Evolutionary conservation across 2,797 vertebrate genomes (phyloP).

Genomic region (Takifugu rubripes): DNA sequence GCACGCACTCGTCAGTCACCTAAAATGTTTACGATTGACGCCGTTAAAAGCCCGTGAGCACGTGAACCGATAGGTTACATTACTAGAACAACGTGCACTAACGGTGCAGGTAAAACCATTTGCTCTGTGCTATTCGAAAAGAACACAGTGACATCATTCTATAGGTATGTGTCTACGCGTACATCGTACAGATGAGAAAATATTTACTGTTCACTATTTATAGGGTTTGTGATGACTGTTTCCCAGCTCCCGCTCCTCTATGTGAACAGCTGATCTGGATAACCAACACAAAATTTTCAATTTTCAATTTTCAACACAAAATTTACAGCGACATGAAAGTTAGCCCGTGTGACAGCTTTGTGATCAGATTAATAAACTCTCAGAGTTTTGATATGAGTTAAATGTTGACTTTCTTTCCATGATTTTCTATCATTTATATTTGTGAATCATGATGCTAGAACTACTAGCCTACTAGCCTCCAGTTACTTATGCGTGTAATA

Average conservation of each 20-base stretch:
- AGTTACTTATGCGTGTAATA: no score
- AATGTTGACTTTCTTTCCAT: no score
- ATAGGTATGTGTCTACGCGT: constrained; percentile 46
- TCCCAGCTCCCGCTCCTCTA: constrained; percentile 26
- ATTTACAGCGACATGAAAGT: constrained; percentile 59
- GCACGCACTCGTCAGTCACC: constrained; percentile 1
- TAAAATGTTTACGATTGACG: constrained; percentile 32
- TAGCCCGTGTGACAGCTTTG: constrained; percentile 51
- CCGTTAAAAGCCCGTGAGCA: constrained; percentile 13
- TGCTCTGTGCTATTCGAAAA: constrained; percentile 7
- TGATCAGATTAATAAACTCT: background rate
- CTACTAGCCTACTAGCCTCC: no score
- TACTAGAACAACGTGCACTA: background rate
- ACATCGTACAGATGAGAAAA: constrained; percentile 46
- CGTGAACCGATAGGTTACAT: constrained; percentile 3
- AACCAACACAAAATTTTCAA: constrained; percentile 48
- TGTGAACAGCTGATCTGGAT: constrained; percentile 55
- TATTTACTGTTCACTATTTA: constrained; percentile 56
- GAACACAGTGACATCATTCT: constrained; percentile 46
- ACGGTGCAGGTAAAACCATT: background rate
- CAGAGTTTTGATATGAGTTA: no score
- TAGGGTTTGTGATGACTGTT: constrained; percentile 32
- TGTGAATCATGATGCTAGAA: no score
- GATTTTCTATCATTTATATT: no score
- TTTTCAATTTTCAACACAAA: constrained; percentile 27